phyloP scores from a whole-genome alignment of 2,113 vertebrate species.

The Manacus vitellinus region DNA sequence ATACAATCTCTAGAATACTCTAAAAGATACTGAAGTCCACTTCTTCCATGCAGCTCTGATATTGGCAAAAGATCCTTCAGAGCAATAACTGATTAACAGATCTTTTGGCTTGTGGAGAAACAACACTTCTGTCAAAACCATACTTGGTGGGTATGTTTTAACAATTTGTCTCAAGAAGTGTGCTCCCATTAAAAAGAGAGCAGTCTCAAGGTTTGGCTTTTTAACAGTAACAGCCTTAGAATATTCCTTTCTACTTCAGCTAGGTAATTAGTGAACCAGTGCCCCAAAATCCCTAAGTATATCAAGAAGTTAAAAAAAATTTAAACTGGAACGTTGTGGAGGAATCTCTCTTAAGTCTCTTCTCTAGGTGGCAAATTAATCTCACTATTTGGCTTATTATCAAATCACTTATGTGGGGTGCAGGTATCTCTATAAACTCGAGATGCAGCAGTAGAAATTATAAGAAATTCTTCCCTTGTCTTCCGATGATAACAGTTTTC shows the following conservation, averaged over 20 bases:
- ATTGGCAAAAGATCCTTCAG: neutral
- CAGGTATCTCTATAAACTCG: neutral
- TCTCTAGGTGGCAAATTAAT: neutral
- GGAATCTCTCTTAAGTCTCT: neutral
- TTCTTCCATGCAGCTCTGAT: neutral
- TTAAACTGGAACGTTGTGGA: neutral
- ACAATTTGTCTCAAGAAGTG: neutral
- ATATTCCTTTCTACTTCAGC: neutral
- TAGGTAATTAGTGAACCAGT: neutral
- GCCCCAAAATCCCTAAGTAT: neutral
- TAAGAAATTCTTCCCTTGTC: constrained; percentile 17
- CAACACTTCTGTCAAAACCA: neutral
- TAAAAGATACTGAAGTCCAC: neutral
- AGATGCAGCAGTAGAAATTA: neutral
- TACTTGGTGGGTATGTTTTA: neutral
- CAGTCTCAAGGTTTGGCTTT: neutral
- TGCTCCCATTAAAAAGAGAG: neutral
- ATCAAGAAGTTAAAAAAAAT: neutral
- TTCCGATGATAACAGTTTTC: neutral
- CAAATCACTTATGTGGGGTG: neutral
- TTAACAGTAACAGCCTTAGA: neutral
- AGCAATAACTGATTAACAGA: neutral
- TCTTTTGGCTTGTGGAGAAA: neutral
- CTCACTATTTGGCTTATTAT: neutral
- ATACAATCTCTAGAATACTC: neutral